Base-by-base conservation (phyloP, 2,797 vertebrate genomes). In the Pseudomugil tenellus region DNA sequence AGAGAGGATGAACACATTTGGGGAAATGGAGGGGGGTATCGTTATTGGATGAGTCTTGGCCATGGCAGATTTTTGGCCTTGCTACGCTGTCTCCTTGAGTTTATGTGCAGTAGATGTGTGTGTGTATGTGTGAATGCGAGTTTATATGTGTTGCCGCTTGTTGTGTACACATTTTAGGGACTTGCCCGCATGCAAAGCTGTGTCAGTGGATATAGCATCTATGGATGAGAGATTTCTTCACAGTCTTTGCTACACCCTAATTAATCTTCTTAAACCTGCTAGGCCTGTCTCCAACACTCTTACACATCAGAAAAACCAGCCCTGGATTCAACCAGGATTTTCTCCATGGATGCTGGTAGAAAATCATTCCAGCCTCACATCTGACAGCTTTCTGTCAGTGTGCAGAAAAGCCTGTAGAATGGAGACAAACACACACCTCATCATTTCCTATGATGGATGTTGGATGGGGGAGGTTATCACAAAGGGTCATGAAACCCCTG, bases 201-300 rank as follows among this genome's bases (percentile, higher is more conserved):
- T 90, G 87, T 90, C 81, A 87, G 83, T 86, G 88, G 84, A 89
- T 90, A 85, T 76, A 84, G 64, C 85, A 87, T 89, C 87, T 86
- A 87, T 84, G 85, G 86, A 90, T 89, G 89, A 91, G 82, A 91
- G 91, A 90, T 91, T 91, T 92, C 88, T 90, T 88, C 89, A 84
- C 90, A 91, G 89, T 85, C 86, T 88, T 84, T 70, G 82, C 90
- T 91, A 87, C 90, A 90, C 90, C 87, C 87, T 93, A 94, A 94
- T 94, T 94, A 94, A 92, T 92, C 91, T 92, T 75, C 89, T 90
- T 92, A 91, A 92, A 84, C 89, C 92, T 88, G 78, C 87, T 62
- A 85, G 87, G 84, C 77, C 88, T 84, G 89, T 91, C 91, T 92
- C 82, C 74, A 76, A 80, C 84, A 67, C 87, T 89, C 91, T 90